phyloP scores from a whole-genome alignment of 2,113 vertebrate species.

The Eubucco bourcierii region DNA sequence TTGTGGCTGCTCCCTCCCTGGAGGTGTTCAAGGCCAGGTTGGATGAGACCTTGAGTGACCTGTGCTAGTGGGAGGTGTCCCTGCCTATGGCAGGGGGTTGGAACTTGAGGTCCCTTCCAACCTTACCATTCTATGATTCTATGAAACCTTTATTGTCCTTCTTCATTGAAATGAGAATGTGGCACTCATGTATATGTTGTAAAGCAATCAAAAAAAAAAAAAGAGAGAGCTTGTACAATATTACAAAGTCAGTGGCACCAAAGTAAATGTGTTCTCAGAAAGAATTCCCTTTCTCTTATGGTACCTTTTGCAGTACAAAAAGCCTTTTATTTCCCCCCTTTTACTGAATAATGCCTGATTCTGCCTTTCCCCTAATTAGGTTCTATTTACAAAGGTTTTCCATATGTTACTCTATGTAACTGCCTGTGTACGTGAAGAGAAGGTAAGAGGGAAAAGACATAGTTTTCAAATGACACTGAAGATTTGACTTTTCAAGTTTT shows the following conservation, averaged over 20 bases:
- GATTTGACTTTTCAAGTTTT: neutral
- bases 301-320: neutral
- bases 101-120: too few species aligned
- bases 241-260: neutral
- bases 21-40: too few species aligned
- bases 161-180: neutral
- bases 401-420: neutral
- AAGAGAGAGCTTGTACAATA: too few species aligned
- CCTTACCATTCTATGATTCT: too few species aligned
- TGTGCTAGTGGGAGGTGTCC: too few species aligned
- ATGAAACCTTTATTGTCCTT: neutral
- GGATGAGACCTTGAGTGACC: too few species aligned
- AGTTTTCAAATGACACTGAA: neutral
- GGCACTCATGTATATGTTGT: neutral
- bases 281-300: neutral
- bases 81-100: too few species aligned
- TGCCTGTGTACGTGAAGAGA: neutral
- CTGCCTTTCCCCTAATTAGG: neutral
- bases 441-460: constrained; percentile 31
- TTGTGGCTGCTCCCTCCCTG: too few species aligned
- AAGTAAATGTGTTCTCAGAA: neutral
- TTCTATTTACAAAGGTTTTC: constrained; percentile 30
- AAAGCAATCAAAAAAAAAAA: neutral
- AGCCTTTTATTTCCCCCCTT: neutral
- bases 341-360: neutral